Conservation (phyloP, 2,113 vertebrate genomes). For the Halcyon malimbica region DNA sequence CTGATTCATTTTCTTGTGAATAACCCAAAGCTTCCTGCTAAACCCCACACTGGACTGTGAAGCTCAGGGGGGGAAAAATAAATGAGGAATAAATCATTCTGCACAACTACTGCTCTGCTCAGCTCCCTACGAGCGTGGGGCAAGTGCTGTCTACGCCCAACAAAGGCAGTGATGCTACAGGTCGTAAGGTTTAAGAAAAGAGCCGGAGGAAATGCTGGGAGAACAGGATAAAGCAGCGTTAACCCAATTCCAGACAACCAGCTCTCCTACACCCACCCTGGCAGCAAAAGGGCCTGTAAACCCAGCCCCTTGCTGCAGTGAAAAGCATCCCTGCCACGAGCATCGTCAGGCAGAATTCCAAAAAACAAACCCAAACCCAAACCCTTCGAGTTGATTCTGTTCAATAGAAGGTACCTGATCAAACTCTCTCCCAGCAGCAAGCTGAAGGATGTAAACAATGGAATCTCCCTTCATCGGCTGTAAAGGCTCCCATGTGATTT, state of each 20-base stretch:
- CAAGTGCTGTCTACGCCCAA: background rate
- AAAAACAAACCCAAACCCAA: background rate
- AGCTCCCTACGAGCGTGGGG: accelerated
- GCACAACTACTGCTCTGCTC: accelerated
- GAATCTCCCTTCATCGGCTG: slow-evolving; percentile 82
- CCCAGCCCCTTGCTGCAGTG: accelerated
- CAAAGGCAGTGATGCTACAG: background rate
- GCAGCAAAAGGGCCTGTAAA: background rate
- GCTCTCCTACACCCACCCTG: accelerated
- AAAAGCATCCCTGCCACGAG: too few species aligned
- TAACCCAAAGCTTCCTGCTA: background rate
- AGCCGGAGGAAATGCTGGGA: background rate
- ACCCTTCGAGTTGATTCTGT: background rate
- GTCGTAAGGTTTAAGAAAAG: background rate
- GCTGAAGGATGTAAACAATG: slow-evolving; percentile 83
- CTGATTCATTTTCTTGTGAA: background rate
- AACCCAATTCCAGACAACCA: background rate
- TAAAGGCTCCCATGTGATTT: slow-evolving; percentile 81
- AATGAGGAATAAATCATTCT: background rate
- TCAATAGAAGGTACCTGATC: slow-evolving; percentile 73
- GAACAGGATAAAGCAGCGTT: background rate
- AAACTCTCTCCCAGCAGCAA: slow-evolving; percentile 76
- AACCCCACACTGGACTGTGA: too few species aligned
- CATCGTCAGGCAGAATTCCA: background rate
- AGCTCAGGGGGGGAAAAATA: background rate